Percentiles rank a stretch among this genome's conserved stretches.
These are phyloP conservation scores for Leucoma salicis DNA, from an alignment of 2,888 invertebrate species.

Conservation along the genomic window DNA sequence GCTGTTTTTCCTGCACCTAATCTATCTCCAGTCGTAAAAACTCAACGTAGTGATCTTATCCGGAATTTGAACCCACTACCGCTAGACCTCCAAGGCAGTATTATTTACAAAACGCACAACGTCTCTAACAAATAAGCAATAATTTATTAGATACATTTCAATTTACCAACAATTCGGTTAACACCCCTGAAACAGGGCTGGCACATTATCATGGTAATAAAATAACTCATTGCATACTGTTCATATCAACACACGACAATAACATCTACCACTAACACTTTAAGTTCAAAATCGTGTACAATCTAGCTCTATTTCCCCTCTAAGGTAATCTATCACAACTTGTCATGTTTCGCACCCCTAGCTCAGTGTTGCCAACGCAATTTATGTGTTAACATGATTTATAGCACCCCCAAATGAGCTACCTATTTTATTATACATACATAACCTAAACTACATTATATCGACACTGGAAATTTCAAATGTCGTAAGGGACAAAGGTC, in stretches of 20 bases:
- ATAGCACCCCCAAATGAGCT: conserved; percentile 52
- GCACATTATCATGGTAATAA: conserved; percentile 67
- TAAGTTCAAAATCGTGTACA: conserved; percentile 14
- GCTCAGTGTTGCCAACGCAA: conserved; percentile 63
- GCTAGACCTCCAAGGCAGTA: no score
- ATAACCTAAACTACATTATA: conserved; percentile 1
- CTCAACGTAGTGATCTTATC: no score
- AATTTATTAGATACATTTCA: conserved; percentile 80
- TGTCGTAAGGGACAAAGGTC: no score
- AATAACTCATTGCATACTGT: conserved; percentile 44
- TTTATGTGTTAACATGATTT: conserved; percentile 80
- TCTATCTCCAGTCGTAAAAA: no score
- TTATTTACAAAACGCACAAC: conserved; percentile 14
- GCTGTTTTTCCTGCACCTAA: no score
- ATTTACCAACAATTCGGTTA: conserved; percentile 69
- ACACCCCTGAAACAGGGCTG: conserved; percentile 54
- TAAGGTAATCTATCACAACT: conserved; percentile 59
- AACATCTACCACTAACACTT: not conserved
- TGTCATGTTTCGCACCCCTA: conserved; percentile 56
- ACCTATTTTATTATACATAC: conserved; percentile 30
- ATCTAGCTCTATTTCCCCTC: conserved; percentile 21
- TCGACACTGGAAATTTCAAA: no score
- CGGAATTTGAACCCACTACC: no score
- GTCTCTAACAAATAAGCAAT: conserved; percentile 50
- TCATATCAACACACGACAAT: conserved; percentile 56